Evolutionary conservation across 2,797 vertebrate species (phyloP).

Genomic region (Odontamblyopus rebecca): DNA sequence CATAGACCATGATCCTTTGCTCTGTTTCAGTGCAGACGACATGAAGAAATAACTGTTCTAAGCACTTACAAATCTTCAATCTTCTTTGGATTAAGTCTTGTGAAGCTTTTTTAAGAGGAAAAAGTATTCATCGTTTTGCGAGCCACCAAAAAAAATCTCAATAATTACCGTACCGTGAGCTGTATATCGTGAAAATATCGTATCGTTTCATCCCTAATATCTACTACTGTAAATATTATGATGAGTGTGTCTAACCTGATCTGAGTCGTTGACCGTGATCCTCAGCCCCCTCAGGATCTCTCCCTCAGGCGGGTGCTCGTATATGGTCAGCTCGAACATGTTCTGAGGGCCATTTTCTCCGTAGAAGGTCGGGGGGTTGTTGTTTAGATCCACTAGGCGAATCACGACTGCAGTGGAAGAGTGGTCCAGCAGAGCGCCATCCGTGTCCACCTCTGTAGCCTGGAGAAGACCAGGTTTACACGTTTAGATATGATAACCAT

Average conservation of each 20-base stretch:
- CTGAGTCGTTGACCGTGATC: constrained; percentile 94
- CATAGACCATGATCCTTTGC: too few relatives aligned
- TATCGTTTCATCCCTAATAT: too few relatives aligned
- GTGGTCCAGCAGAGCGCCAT: constrained; percentile 68
- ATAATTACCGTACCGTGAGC: too few relatives aligned
- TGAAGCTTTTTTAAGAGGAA: too few relatives aligned
- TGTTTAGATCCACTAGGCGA: constrained; percentile 93
- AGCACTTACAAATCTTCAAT: too few relatives aligned
- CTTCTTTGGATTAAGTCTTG: too few relatives aligned
- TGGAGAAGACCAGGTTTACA: constrained; percentile 44
- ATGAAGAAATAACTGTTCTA: too few relatives aligned
- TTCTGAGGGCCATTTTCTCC: constrained; percentile 90
- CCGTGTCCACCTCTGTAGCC: constrained; percentile 85
- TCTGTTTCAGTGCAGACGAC: too few relatives aligned
- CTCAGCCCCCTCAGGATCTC: constrained; percentile 92
- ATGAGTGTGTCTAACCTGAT: constrained; percentile 80
- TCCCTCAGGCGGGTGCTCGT: constrained; percentile 92
- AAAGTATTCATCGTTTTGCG: too few relatives aligned
- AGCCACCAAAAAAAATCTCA: too few relatives aligned
- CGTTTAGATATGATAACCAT: neutral
- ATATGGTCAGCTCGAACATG: constrained; percentile 91
- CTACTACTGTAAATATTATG: too few relatives aligned
- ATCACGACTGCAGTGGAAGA: constrained; percentile 81
- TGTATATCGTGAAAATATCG: too few relatives aligned
- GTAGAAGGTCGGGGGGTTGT: constrained; percentile 94